phyloP scores from a whole-genome alignment of 2,888 invertebrate genomes.

The Hypomecis atomaria region DNA sequence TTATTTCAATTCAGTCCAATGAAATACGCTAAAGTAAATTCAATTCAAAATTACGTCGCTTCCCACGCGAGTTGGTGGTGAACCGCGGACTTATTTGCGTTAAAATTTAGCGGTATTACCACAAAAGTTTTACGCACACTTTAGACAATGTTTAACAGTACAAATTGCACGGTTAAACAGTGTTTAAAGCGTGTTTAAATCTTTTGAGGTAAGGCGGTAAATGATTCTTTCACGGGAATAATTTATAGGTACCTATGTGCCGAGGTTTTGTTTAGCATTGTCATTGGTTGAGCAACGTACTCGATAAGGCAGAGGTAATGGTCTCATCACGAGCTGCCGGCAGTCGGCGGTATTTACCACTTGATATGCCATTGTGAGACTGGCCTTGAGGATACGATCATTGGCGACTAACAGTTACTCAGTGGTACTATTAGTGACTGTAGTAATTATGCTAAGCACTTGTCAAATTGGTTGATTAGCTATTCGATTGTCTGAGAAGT shows the following conservation, averaged over 20 bases:
- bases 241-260: slow-evolving; percentile 20
- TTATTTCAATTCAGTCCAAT: no score
- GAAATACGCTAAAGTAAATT: no score
- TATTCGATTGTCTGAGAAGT: background rate
- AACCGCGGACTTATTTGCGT: no score
- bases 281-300: slow-evolving; percentile 56
- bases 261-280: slow-evolving; percentile 51
- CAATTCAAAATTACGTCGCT: no score
- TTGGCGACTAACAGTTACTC: slow-evolving; percentile 10
- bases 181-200: no score
- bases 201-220: no score
- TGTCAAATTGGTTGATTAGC: background rate
- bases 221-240: slow-evolving; percentile 33
- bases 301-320: slow-evolving; percentile 66
- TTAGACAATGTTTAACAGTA: no score
- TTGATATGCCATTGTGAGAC: slow-evolving; percentile 48
- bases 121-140: no score
- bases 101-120: no score
- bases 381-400: slow-evolving; percentile 43
- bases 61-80: no score
- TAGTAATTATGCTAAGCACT: background rate
- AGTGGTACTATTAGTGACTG: slow-evolving; percentile 1
- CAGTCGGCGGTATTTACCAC: slow-evolving; percentile 31
- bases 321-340: slow-evolving; percentile 45
- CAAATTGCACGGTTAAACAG: no score